Evolutionary conservation across 1,140 invertebrate species (phyloP).

Genomic region (Brachionus manjavacas): DNA sequence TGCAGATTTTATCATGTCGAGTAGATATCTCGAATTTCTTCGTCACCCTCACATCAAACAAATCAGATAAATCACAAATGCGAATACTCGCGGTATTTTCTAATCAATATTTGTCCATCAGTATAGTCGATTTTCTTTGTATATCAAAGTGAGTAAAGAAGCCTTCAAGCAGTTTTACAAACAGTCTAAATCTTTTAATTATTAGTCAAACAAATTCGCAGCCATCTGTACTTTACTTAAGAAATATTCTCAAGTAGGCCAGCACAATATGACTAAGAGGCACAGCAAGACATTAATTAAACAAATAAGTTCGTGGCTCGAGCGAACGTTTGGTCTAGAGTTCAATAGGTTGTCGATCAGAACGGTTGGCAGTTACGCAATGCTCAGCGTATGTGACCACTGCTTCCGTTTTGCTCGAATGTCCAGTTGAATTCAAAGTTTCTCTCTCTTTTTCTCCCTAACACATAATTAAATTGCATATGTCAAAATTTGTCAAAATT

Average conservation of each 20-base stretch:
- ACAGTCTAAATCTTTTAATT: constrained; percentile 5
- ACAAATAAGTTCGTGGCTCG: neutral
- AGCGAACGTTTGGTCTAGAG: neutral
- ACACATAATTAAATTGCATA: neutral
- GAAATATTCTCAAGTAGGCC: constrained; percentile 12
- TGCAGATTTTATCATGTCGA: neutral
- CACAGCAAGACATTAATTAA: constrained; percentile 32
- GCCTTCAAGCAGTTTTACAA: constrained; percentile 16
- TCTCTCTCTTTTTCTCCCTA: neutral
- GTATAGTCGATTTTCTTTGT: neutral
- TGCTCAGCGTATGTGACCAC: neutral
- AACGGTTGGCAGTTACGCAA: neutral
- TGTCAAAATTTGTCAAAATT: neutral
- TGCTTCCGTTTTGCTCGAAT: constrained; percentile 11
- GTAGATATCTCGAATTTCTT: neutral
- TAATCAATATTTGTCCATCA: neutral
- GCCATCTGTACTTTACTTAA: constrained; percentile 34
- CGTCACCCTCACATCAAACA: neutral
- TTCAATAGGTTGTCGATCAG: constrained; percentile 1
- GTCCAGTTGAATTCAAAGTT: neutral
- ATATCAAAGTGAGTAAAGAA: neutral
- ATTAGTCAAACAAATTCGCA: constrained; percentile 20
- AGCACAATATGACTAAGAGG: neutral
- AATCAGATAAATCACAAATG: constrained; percentile 4
- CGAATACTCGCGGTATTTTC: neutral